phyloP scores from a whole-genome alignment of 2,113 vertebrate genomes.

The Athene noctua region DNA sequence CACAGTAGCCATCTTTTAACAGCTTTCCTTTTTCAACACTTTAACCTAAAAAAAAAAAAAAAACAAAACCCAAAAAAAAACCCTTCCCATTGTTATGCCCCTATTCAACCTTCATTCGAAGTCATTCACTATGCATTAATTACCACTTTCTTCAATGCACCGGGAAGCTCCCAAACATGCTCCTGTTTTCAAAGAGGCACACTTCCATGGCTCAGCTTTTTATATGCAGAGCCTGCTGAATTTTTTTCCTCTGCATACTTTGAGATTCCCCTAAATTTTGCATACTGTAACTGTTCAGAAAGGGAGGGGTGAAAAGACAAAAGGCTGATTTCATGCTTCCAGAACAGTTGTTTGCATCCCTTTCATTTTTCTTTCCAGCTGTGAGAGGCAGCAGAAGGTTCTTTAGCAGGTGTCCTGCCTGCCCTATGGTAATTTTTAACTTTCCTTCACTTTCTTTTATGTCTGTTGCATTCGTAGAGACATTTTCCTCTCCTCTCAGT shows the following conservation, averaged over 20 bases:
- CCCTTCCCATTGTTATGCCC: slow-evolving; percentile 73
- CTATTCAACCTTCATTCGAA: slow-evolving; percentile 83
- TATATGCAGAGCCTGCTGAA: slow-evolving; percentile 78
- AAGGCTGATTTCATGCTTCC: slow-evolving; percentile 78
- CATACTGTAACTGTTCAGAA: slow-evolving; percentile 81
- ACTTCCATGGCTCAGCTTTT: slow-evolving; percentile 81
- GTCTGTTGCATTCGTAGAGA: slow-evolving; percentile 66
- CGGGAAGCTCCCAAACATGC: slow-evolving; percentile 74
- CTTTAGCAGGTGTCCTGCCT: slow-evolving; percentile 80
- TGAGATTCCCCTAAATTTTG: slow-evolving; percentile 77
- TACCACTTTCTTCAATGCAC: slow-evolving; percentile 77
- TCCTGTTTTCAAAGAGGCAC: slow-evolving; percentile 81
- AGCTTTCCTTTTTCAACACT: slow-evolving; percentile 77
- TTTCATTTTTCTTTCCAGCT: slow-evolving; percentile 84
- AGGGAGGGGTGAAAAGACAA: slow-evolving; percentile 72
- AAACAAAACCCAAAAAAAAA: not conserved
- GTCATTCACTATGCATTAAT: slow-evolving; percentile 85
- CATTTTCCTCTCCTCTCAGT: slow-evolving; percentile 13
- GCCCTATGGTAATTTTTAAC: slow-evolving; percentile 81
- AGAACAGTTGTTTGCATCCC: slow-evolving; percentile 79
- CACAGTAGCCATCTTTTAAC: slow-evolving; percentile 79
- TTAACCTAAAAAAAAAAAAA: slow-evolving; percentile 74
- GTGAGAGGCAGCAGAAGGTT: slow-evolving; percentile 76
- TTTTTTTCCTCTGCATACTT: slow-evolving; percentile 72
- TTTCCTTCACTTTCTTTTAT: slow-evolving; percentile 79